These are phyloP conservation scores for Notiomystis cincta DNA, from an alignment of 2,113 vertebrate species.

Conservation along the genomic window DNA sequence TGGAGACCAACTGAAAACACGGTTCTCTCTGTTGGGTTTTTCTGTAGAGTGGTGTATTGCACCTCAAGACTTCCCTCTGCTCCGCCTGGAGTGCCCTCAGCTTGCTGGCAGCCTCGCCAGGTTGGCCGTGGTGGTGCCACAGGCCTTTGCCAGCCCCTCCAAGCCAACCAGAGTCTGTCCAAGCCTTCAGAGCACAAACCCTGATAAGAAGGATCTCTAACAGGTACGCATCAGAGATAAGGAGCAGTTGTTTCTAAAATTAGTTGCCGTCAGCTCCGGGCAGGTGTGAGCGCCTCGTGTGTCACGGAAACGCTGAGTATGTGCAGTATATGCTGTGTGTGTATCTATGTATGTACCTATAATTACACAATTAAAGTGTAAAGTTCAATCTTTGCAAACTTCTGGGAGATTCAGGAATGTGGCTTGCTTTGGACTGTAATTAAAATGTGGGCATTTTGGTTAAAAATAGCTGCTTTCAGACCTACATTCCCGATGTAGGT, in stretches of 20 bases:
- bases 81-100: background rate
- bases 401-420: background rate
- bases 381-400: background rate
- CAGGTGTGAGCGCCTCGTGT: background rate
- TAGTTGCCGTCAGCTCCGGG: background rate
- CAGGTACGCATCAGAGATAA: background rate
- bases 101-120: background rate
- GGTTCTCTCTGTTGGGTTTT: conserved; percentile 28
- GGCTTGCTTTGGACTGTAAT: background rate
- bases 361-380: background rate
- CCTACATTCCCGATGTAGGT: conserved; percentile 29
- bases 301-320: background rate
- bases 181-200: conserved; percentile 33
- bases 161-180: background rate
- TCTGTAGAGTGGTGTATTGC: conserved; percentile 11
- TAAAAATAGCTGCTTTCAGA: background rate
- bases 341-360: background rate
- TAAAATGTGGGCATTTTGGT: background rate
- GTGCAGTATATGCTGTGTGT: background rate
- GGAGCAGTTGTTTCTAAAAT: background rate
- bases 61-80: background rate
- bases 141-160: background rate
- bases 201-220: background rate
- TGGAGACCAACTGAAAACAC: background rate
- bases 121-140: background rate